phyloP scores from a whole-genome alignment of 1,140 invertebrate genomes.

The Dreissena polymorpha region DNA sequence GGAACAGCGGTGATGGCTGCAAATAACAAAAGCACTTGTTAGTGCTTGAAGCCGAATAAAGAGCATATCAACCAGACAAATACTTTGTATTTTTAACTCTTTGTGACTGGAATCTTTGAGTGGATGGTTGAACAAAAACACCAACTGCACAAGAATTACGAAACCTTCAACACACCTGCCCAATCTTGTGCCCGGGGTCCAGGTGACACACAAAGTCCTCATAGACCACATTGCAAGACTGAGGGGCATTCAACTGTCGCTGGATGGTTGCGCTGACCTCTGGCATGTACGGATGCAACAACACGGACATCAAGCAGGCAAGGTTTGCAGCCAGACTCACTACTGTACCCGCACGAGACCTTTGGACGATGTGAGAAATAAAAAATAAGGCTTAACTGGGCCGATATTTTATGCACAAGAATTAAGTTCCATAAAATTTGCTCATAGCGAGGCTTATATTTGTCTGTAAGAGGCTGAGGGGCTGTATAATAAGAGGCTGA shows the following conservation, averaged over 20 bases:
- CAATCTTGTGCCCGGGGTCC: conserved; percentile 91
- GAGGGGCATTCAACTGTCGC: conserved; percentile 86
- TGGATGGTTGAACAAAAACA: too few relatives aligned
- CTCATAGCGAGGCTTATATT: too few relatives aligned
- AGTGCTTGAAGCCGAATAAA: too few relatives aligned
- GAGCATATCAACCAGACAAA: too few relatives aligned
- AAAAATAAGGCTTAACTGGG: too few relatives aligned
- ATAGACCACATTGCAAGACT: conserved; percentile 82
- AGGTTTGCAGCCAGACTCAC: conserved; percentile 94
- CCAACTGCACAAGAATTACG: too few relatives aligned
- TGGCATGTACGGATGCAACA: conserved; percentile 97
- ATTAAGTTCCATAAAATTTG: too few relatives aligned
- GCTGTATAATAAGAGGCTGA: too few relatives aligned
- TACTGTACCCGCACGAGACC: conserved; percentile 89
- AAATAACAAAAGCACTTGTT: conserved; percentile 46
- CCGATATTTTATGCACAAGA: too few relatives aligned
- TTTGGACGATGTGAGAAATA: conserved; percentile 73
- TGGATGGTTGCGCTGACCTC: conserved; percentile 86
- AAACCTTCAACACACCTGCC: conserved; percentile 83
- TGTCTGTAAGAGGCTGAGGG: too few relatives aligned
- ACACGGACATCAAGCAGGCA: conserved; percentile 88
- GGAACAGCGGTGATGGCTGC: conserved; percentile 90
- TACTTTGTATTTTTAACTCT: too few relatives aligned
- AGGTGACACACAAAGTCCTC: conserved; percentile 85
- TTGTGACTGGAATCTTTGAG: too few relatives aligned